Evolutionary conservation across 64 coral and sea anemone species (phyloP).

Genomic region (Pocillopora damicornis): DNA sequence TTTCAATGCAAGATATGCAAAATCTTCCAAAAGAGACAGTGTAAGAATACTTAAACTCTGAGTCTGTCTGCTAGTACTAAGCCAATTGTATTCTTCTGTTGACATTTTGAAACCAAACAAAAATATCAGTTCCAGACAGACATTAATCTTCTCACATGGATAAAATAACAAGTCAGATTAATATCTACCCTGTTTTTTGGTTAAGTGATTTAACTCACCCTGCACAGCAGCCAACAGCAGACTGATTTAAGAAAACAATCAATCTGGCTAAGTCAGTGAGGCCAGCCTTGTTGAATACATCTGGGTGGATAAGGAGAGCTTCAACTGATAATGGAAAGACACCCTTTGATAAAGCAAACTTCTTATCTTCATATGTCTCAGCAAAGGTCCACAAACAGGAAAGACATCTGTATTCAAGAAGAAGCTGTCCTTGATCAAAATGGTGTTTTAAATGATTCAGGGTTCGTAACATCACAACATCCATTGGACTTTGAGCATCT

Average conservation of each 20-base stretch:
- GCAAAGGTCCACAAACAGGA: conserved; percentile 59
- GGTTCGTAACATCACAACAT: no score
- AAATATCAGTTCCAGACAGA: no score
- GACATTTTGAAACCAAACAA: no score
- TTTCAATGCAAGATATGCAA: no score
- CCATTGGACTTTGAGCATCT: no score
- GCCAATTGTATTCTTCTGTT: no score
- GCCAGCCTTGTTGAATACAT: not conserved
- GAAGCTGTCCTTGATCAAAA: conserved; percentile 13
- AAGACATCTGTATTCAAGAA: conserved; percentile 33
- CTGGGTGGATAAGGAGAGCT: conserved; percentile 40
- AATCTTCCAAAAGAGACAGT: no score
- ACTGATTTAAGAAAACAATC: conserved; percentile 42
- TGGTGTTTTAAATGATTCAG: not conserved
- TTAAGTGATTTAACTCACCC: conserved; percentile 17
- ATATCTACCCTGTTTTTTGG: no score
- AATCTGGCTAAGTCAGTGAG: not conserved
- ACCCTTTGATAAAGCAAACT: conserved; percentile 47
- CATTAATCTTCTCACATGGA: no score
- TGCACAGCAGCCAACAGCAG: conserved; percentile 52
- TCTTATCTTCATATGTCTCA: conserved; percentile 48
- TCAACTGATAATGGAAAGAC: conserved; percentile 37
- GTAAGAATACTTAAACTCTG: no score
- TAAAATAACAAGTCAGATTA: no score
- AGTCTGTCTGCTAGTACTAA: no score